Evolutionary conservation across 2,113 vertebrate genomes (phyloP).

Genomic region (Alethe castanea): DNA sequence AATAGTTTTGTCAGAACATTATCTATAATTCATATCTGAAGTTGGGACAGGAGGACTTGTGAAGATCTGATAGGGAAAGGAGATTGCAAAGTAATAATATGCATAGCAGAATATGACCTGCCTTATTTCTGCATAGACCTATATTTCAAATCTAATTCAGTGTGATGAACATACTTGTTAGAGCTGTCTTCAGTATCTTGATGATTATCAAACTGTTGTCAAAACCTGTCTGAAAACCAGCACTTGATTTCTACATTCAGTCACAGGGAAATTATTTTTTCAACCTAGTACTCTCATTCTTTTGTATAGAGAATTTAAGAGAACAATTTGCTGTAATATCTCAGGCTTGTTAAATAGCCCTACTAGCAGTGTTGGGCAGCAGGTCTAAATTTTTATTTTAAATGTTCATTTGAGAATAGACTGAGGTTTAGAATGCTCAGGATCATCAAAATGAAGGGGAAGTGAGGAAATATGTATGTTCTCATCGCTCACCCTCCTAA

Average conservation of each 20-base stretch:
- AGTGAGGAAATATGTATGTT: not conserved
- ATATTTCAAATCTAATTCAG: not conserved
- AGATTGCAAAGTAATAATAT: not conserved
- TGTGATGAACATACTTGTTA: not conserved
- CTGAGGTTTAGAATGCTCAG: not conserved
- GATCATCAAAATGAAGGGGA: not conserved
- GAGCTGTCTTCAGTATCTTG: not conserved
- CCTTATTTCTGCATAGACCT: not conserved
- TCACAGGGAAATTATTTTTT: not conserved
- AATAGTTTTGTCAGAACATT: conserved; percentile 44
- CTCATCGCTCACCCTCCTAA: not conserved
- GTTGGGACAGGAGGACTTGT: not conserved
- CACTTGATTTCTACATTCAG: not conserved
- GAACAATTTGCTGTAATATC: not conserved
- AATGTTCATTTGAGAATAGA: not conserved
- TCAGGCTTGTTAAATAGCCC: not conserved
- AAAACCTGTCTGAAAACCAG: conserved; percentile 1
- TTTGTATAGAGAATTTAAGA: not conserved
- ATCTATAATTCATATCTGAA: conserved; percentile 18
- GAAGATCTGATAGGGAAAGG: not conserved
- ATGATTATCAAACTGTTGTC: not conserved
- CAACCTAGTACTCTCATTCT: not conserved
- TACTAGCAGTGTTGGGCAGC: not conserved
- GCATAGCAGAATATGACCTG: not conserved
- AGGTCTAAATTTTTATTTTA: not conserved